A percentile compares a stretch with the other conserved stretches of the same genome.
These are phyloP conservation scores for Neuroscelio doddi DNA, from an alignment of 2,888 invertebrate genomes.

Conservation along the genomic window DNA sequence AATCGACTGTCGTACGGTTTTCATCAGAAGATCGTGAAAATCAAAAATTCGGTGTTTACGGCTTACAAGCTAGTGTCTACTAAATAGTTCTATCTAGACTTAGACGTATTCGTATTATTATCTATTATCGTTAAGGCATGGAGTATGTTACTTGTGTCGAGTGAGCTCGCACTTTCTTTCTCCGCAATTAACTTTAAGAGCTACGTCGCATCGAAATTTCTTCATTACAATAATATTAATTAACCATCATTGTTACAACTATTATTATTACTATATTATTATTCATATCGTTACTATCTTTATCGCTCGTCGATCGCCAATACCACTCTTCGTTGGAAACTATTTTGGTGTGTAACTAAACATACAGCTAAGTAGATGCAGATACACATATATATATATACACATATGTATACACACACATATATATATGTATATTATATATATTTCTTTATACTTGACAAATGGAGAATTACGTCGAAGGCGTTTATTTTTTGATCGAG, in stretches of 20 bases:
- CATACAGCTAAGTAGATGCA: conserved; percentile 51
- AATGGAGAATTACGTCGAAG: conserved; percentile 33
- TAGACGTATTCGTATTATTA: conserved; percentile 57
- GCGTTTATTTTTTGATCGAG: conserved; percentile 14
- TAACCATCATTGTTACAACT: conserved; percentile 35
- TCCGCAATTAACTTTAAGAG: conserved; percentile 11
- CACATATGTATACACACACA: conserved; percentile 17
- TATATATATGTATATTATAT: conserved; percentile 25
- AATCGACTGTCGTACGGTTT: conserved; percentile 25
- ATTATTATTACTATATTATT: conserved; percentile 30
- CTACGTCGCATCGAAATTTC: conserved; percentile 10
- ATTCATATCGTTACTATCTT: conserved; percentile 30
- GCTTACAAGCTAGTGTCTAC: conserved; percentile 48
- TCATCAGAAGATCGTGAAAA: conserved; percentile 35
- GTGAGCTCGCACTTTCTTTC: conserved; percentile 47
- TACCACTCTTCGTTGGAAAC: conserved; percentile 55
- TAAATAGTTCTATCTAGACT: conserved; percentile 56
- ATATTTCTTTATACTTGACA: conserved; percentile 23
- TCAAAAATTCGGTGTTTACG: conserved; percentile 42
- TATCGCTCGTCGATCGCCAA: conserved; percentile 47
- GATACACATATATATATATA: conserved; percentile 35
- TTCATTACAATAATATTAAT: conserved; percentile 16
- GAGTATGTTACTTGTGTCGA: conserved; percentile 69
- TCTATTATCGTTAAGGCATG: conserved; percentile 71
- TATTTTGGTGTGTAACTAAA: conserved; percentile 50